phyloP scores from a whole-genome alignment of 1,140 invertebrate species.

The Pentalonia nigronervosa region DNA sequence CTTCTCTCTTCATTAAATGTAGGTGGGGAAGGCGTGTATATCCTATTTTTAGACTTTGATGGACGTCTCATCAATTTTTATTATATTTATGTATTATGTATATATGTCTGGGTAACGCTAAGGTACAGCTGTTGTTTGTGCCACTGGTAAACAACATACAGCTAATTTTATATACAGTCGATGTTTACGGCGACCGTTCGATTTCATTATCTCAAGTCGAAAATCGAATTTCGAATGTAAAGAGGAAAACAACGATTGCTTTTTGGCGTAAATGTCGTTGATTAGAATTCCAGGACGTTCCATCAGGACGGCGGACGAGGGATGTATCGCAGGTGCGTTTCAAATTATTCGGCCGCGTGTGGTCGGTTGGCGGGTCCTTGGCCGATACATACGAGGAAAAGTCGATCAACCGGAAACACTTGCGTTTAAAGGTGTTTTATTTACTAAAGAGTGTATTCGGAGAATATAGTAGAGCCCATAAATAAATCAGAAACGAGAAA shows the following conservation, averaged over 20 bases:
- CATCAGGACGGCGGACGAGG: background rate
- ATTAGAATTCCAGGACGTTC: background rate
- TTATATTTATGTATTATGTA: background rate
- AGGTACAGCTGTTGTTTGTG: background rate
- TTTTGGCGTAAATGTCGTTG: background rate
- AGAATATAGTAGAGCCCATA: background rate
- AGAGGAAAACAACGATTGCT: background rate
- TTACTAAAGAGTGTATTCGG: background rate
- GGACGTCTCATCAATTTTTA: background rate
- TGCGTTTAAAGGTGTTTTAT: slow-evolving; percentile 1
- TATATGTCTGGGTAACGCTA: background rate
- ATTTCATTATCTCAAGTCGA: background rate
- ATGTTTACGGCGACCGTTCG: background rate
- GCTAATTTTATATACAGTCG: background rate
- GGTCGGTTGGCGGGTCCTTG: background rate
- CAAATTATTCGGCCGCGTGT: background rate
- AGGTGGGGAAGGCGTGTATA: too few relatives aligned
- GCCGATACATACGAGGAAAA: background rate
- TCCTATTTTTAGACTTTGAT: too few relatives aligned
- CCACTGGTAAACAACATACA: background rate
- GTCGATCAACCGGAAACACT: slow-evolving; percentile 42
- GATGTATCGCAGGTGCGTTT: background rate
- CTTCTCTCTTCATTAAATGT: too few relatives aligned
- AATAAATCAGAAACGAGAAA: slow-evolving; percentile 32
- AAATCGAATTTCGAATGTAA: background rate